Evolutionary conservation across 2,888 invertebrate genomes (phyloP).

Genomic region (Hydroisotoma schaefferi): DNA sequence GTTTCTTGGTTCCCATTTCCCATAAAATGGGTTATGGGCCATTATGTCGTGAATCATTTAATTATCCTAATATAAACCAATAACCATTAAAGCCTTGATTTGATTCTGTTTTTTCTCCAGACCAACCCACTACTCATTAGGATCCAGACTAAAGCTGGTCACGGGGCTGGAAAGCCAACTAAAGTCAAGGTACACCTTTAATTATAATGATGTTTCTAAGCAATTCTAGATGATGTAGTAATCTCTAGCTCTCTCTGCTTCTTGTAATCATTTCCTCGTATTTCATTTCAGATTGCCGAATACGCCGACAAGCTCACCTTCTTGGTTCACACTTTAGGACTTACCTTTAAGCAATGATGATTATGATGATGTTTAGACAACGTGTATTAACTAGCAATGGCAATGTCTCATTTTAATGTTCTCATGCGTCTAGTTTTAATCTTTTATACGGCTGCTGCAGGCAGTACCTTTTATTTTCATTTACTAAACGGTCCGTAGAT

Average conservation of each 20-base stretch:
- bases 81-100: neutral
- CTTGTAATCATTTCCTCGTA: too few species aligned
- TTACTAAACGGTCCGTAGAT: too few species aligned
- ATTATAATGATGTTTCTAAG: neutral
- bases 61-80: too few species aligned
- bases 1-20: neutral
- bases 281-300: conserved; percentile 75
- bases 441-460: too few species aligned
- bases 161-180: conserved; percentile 95
- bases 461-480: too few species aligned
- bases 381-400: too few species aligned
- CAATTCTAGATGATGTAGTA: neutral
- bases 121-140: conserved; percentile 80
- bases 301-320: conserved; percentile 83
- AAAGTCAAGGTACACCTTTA: conserved; percentile 69
- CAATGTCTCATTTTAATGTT: too few species aligned
- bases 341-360: conserved; percentile 63
- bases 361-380: too few species aligned
- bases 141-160: conserved; percentile 95
- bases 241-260: too few species aligned
- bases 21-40: too few species aligned
- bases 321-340: conserved; percentile 67
- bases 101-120: conserved; percentile 7
- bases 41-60: too few species aligned
- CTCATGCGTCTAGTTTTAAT: too few species aligned